Base-by-base conservation (phyloP, 2,113 vertebrate species). In the Malurus melanocephalus region DNA sequence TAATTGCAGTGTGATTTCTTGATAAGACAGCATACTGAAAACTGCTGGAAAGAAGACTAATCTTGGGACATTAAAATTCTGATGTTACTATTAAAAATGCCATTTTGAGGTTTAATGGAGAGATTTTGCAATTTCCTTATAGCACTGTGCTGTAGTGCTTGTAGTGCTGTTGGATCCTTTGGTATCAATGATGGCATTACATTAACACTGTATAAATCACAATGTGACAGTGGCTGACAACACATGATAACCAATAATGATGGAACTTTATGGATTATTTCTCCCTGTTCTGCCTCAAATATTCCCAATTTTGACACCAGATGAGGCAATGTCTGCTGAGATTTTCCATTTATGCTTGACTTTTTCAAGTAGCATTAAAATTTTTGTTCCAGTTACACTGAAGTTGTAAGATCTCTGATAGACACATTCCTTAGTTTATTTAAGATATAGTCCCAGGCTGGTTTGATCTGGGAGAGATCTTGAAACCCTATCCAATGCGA, bases 1-100 rank as follows among this genome's bases (percentile, higher is more conserved):
- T 95, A 96, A 95, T 88, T 94, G 88, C 28, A 13, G n/a, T 84
- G 74, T 92, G 93, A 87, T 80, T 95, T 78, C 65, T 57, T 89
- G 72, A 43, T 76, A 90, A 93, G 90, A 46, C 56, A 93, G 17
- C 42, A 51, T 43, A 46, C 67, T 85, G 66, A 71, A 87, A 95
- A 84, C 48, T 48, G 16, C 88, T 93, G 78, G 35, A n/a, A 81
- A 74, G 57, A 61, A 40, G 90, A 85, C 48, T 86, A 80, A 88
- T 93, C 96, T 83, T 45, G 53, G 45, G 74, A 62, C 61, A 85
- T 94, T 91, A 94, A 80, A 76, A 45, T 85, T 87, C 67, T 65
- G 52, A 69, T 75, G 66, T 76, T 87, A 40, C 72, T 68, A 89
- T 89, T 91, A 81, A 93, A 94, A 77, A 64, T 83, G 64, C 56